Base-by-base conservation (phyloP, 2,113 vertebrate species). In the Sporophila hypoxantha region DNA sequence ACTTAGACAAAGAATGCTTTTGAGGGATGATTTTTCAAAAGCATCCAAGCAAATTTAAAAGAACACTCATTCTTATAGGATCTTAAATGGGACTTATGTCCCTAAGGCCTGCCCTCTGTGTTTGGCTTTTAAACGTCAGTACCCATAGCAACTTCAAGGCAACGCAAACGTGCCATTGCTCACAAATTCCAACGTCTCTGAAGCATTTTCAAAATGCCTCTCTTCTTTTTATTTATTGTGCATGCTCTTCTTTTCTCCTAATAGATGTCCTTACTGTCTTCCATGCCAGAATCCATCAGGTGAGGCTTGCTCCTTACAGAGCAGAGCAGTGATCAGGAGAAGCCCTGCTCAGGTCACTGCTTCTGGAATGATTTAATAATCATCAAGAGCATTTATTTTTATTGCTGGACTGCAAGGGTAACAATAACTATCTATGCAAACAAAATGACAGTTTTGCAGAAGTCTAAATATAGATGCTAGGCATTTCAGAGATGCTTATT, bases 121-220 rank as follows among this genome's bases (percentile, higher is more conserved):
- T 94, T 91, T 92, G 76, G 68, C 79, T 89, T 89, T 91, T 83
- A 71, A 92, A 80, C 3, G 17, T 69, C 79, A 80, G 88, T 89
- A 91, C 85, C 87, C 93, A 92, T 89, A 91, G 91, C 88, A 93
- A 94, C 91, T 70, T 93, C 57, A 62, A 87, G 53, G 89, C 87
- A 91, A 91, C 0, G 0, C 73, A 83, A 92, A 76, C 0, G 14
- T 56, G 61, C 53, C 80, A 85, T 29, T 89, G 79, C 94, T 94
- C 76, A 91, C 65, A 88, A 77, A 94, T 92, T 94, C 84, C 89
- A 65, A 62, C 49, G 57, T 21, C 64, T 87, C 47, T 64, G 27
- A 85, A 82, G 65, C 10, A 4, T 70, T 90, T 42, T 89, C 17
- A 89, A 91, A 94, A 91, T 2, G 36, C 30, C 23, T 82, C 75